phyloP scores from a whole-genome alignment of 2,888 invertebrate genomes.

The Melanotus villosus region DNA sequence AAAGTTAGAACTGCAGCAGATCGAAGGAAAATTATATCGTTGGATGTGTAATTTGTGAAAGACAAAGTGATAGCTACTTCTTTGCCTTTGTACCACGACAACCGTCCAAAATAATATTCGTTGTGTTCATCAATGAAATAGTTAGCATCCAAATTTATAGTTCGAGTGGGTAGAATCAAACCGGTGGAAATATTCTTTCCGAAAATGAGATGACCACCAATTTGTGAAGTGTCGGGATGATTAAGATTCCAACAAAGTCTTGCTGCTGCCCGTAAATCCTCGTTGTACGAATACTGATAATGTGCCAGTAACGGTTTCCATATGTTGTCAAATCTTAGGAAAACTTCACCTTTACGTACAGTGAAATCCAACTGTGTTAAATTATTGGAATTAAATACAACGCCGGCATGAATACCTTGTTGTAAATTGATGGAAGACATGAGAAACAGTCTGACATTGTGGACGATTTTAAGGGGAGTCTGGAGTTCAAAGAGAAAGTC shows the following conservation, averaged over 20 bases:
- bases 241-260: conserved; percentile 49
- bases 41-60: conserved; percentile 25
- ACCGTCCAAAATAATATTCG: conserved; percentile 32
- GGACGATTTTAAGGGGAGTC: conserved; percentile 22
- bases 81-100: conserved; percentile 43
- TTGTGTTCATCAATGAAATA: conserved; percentile 26
- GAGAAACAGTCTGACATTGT: conserved; percentile 18
- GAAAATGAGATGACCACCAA: conserved; percentile 46
- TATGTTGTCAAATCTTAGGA: conserved; percentile 33
- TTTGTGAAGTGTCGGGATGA: conserved; percentile 27
- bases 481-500: conserved; percentile 29
- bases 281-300: conserved; percentile 32
- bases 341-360: conserved; percentile 17
- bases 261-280: conserved; percentile 20
- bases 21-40: conserved; percentile 20
- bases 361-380: conserved; percentile 25
- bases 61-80: conserved; percentile 23
- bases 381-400: conserved; percentile 37
- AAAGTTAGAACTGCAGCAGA: conserved; percentile 27
- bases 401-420: background rate
- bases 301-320: conserved; percentile 41
- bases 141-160: conserved; percentile 27
- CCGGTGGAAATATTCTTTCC: conserved; percentile 40
- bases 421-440: conserved; percentile 10
- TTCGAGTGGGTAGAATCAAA: conserved; percentile 43